Base-by-base conservation (phyloP, 2,113 vertebrate species). In the Paracanthobrama guichenoti region DNA sequence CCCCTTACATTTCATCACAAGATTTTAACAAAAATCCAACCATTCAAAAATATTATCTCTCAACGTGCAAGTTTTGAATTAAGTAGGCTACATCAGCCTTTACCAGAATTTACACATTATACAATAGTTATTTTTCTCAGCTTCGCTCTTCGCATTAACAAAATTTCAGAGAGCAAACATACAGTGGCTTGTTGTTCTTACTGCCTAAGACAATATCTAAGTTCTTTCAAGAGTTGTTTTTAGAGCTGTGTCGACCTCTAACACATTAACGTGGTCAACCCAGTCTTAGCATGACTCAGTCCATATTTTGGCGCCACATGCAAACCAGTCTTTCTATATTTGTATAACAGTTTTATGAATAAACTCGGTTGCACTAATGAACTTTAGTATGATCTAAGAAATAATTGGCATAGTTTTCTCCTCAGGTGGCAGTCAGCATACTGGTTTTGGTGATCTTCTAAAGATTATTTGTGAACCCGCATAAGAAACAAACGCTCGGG, bases 281-380 rank as follows among this genome's bases (percentile, higher is more conserved):
- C 60, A 66, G 60, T 20, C 11, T 20, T 28, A 48, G 18, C 78
- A 20, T 66, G 78, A 80, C 62, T 80, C 35, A 3, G 77, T 44
- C 14, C 12, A 28, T 62, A 79, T 79, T 18, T 46, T 73, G 77
- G 16, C 6, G 18, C 60, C 24, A 22, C 24, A 11, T 80, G 26
- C 78, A 67, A 50, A 80, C 78, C 42, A 28, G 60, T 80, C 60
- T 79, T 16, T 79, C 6, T 44, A 46, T 76, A 55, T 48, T 66
- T 80, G 31, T 80, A 8, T 22, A 80, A 67, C 42, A 64, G 11
- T 10, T 79, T 20, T 18, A 48, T 48, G n/a, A 64, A 80, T 66
- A 12, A 48, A 67, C 78, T 80, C 3, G 0, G 59, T 22, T 80
- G 8, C 9, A 67, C 60, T 50, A 1, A 18, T 50, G 78, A 66